These are phyloP conservation scores for Podiceps cristatus DNA, from an alignment of 2,113 vertebrate genomes.

Conservation along the genomic window DNA sequence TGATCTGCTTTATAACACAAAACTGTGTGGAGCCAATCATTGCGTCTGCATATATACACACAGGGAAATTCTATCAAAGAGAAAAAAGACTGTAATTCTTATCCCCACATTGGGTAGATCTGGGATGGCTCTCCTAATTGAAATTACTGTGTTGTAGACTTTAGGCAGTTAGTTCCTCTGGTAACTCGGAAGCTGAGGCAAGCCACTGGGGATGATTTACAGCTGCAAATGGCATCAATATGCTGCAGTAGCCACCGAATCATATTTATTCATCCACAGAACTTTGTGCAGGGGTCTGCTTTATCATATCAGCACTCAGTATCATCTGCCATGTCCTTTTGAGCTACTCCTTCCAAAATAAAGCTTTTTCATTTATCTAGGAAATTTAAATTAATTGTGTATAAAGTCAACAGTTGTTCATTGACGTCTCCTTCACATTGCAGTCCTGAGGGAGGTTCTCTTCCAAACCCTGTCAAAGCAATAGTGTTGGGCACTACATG, in stretches of 20 bases:
- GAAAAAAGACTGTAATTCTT: not conserved
- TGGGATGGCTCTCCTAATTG: not conserved
- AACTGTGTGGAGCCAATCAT: not conserved
- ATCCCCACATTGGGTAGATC: not conserved
- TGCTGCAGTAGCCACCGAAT: not conserved
- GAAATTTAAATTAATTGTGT: not conserved
- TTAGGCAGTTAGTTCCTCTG: not conserved
- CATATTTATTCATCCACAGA: not conserved
- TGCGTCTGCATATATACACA: not conserved
- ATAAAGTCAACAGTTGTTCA: not conserved
- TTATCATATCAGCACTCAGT: not conserved
- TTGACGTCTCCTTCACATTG: not conserved
- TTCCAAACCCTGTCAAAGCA: not conserved
- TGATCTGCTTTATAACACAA: not conserved
- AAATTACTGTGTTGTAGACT: not conserved
- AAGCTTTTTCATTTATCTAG: not conserved
- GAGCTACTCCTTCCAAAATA: not conserved
- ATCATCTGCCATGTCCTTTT: not conserved
- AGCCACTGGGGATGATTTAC: not conserved
- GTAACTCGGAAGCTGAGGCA: not conserved
- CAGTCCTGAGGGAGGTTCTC: not conserved
- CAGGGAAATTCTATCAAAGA: not conserved
- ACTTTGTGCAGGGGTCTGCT: not conserved
- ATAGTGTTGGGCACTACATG: too few species aligned
- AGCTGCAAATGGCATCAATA: not conserved